Percentiles rank a stretch among this genome's conserved stretches.
Conservation (phyloP, 2,888 invertebrate genomes). For the Philereme vetulata region DNA sequence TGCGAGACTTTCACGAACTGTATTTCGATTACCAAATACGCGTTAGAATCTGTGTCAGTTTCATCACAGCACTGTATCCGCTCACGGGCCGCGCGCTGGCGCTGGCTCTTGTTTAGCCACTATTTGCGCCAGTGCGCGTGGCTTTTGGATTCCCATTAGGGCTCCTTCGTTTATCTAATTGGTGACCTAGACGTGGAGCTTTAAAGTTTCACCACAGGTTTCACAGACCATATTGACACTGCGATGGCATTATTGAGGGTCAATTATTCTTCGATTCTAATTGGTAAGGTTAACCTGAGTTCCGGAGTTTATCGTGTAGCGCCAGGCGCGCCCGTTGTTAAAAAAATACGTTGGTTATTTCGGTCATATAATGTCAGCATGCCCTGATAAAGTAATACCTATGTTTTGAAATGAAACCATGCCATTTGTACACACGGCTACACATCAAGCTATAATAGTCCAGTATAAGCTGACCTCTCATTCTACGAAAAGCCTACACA, state of each 20-base stretch:
- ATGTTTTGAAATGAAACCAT: constrained; percentile 9
- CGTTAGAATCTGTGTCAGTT: constrained; percentile 83
- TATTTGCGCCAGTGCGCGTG: constrained; percentile 46
- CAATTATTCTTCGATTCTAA: neutral
- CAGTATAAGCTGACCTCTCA: no score
- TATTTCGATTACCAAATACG: constrained; percentile 82
- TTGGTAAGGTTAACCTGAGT: constrained; percentile 18
- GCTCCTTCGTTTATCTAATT: constrained; percentile 23
- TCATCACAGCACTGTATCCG: constrained; percentile 80
- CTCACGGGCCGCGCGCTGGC: constrained; percentile 63
- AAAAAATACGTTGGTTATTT: constrained; percentile 19
- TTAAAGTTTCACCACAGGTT: neutral
- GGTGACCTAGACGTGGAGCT: constrained; percentile 15
- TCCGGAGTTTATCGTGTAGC: constrained; percentile 14
- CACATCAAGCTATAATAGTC: no score
- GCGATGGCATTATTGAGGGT: constrained; percentile 8
- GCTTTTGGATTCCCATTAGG: constrained; percentile 40
- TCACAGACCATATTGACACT: constrained; percentile 14
- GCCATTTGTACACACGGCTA: no score
- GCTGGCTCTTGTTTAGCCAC: constrained; percentile 60
- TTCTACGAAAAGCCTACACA: no score
- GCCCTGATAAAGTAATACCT: constrained; percentile 4
- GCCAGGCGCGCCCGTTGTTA: constrained; percentile 11
- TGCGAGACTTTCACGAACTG: constrained; percentile 81
- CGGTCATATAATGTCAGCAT: constrained; percentile 6